phyloP scores from a whole-genome alignment of 2,113 vertebrate species.

The Peucedramus taeniatus region DNA sequence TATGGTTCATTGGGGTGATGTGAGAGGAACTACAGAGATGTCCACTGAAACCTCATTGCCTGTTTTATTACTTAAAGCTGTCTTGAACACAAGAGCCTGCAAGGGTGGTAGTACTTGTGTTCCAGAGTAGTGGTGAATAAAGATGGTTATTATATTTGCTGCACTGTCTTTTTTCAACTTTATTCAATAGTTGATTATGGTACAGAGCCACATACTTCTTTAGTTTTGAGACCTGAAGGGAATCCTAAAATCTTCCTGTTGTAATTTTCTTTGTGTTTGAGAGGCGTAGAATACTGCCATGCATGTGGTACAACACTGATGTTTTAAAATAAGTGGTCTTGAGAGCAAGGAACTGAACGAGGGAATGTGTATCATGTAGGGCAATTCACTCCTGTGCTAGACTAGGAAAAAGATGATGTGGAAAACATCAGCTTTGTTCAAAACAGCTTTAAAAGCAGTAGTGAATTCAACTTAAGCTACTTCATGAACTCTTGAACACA shows the following conservation, averaged over 20 bases:
- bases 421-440: neutral
- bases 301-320: neutral
- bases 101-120: neutral
- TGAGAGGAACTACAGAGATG: neutral
- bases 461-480: neutral
- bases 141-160: neutral
- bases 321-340: neutral
- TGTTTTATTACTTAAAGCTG: neutral
- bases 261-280: neutral
- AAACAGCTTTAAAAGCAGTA: neutral
- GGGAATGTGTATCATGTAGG: neutral
- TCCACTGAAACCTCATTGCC: neutral
- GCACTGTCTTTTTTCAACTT: neutral
- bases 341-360: neutral
- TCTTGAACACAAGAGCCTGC: neutral
- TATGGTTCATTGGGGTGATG: neutral
- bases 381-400: neutral
- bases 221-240: neutral
- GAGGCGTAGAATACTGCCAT: neutral
- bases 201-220: neutral
- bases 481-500: neutral
- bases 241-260: neutral
- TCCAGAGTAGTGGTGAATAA: neutral
- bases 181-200: neutral
- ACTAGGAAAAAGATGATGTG: neutral